Conservation (phyloP, 2,113 vertebrate species). For the Microtus montanus region DNA sequence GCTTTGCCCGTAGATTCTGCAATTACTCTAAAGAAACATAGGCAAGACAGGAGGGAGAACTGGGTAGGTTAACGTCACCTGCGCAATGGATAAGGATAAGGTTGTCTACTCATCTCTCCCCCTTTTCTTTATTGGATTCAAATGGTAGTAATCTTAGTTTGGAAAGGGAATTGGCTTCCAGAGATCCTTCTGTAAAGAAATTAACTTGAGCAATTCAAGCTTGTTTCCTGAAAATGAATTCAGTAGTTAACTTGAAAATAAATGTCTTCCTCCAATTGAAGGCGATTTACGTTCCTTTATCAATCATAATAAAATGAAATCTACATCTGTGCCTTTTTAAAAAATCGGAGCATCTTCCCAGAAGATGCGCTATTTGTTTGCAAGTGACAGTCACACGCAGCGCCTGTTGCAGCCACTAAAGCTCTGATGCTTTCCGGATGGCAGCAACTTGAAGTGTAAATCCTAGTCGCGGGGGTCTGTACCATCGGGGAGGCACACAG, state of each 20-base stretch:
- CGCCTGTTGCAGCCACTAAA: slow-evolving; percentile 15
- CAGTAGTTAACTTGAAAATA: slow-evolving; percentile 61
- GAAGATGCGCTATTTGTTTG: slow-evolving; percentile 32
- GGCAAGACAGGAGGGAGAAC: background rate
- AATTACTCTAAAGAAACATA: background rate
- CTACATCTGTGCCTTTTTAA: slow-evolving; percentile 33
- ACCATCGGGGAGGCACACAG: background rate
- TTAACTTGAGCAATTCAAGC: slow-evolving; percentile 54
- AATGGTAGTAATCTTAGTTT: slow-evolving; percentile 53
- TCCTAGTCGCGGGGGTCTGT: background rate
- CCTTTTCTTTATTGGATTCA: slow-evolving; percentile 55
- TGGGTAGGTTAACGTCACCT: background rate
- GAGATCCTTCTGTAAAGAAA: slow-evolving; percentile 59
- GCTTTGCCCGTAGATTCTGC: background rate
- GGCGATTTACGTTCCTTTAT: slow-evolving; percentile 55
- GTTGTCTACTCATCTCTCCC: background rate
- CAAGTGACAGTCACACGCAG: slow-evolving; percentile 22
- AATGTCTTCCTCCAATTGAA: slow-evolving; percentile 53
- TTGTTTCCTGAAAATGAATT: slow-evolving; percentile 58
- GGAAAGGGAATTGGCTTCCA: slow-evolving; percentile 53
- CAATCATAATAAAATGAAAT: slow-evolving; percentile 50
- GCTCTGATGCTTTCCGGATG: slow-evolving; percentile 24
- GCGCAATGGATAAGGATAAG: background rate
- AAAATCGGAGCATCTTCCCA: slow-evolving; percentile 36
- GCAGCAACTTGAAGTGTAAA: background rate